Conservation (phyloP, 2,797 vertebrate genomes). For the Anguilla megastoma region DNA sequence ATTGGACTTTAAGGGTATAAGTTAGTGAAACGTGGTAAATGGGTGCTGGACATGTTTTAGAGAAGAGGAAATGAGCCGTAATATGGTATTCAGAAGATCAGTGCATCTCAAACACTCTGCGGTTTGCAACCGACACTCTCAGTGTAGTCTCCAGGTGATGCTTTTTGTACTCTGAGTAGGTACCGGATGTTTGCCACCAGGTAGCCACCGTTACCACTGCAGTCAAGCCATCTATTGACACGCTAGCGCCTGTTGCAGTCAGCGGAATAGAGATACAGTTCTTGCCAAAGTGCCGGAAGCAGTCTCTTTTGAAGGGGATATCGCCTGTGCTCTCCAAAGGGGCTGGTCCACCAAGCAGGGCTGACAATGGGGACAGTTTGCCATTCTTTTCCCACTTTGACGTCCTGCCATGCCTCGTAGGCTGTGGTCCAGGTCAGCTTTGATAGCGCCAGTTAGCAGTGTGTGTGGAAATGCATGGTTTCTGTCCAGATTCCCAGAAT, state of each 20-base stretch:
- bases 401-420: background rate
- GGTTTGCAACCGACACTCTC: background rate
- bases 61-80: background rate
- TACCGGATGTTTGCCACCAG: background rate
- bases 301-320: background rate
- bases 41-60: background rate
- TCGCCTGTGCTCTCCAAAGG: background rate
- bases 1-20: background rate
- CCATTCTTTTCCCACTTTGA: background rate
- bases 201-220: background rate
- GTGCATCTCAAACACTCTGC: background rate
- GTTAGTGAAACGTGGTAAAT: background rate
- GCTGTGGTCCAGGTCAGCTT: background rate
- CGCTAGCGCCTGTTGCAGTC: background rate
- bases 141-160: background rate
- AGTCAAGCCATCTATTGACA: background rate
- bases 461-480: background rate
- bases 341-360: background rate
- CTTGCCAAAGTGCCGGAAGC: background rate
- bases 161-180: background rate
- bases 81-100: background rate
- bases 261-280: background rate
- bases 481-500: conserved; percentile 29
- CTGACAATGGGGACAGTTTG: background rate
- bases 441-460: background rate